Evolutionary conservation across 2,797 vertebrate species (phyloP).

Genomic region (Austrolebias charrua): DNA sequence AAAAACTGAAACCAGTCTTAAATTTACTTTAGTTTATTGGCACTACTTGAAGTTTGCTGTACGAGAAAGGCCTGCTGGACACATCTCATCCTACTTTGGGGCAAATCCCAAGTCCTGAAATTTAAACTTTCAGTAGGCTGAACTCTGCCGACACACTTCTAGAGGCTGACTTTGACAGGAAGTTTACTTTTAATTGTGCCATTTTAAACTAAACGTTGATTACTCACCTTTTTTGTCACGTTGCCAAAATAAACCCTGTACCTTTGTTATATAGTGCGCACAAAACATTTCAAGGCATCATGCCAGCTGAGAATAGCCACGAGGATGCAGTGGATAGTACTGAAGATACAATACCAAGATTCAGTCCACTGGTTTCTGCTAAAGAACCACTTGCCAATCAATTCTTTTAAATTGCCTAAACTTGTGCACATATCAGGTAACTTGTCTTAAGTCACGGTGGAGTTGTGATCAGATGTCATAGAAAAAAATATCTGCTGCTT

Average conservation of each 20-base stretch:
- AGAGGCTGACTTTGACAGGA: slow-evolving; percentile 7
- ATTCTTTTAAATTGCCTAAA: background rate
- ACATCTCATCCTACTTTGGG: background rate
- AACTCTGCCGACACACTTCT: background rate
- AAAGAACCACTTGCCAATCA: slow-evolving; percentile 43
- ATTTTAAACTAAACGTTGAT: slow-evolving; percentile 23
- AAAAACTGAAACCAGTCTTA: background rate
- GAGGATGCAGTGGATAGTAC: slow-evolving; percentile 34
- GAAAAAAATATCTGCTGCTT: slow-evolving; percentile 30
- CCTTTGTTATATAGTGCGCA: no score
- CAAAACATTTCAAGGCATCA: no score
- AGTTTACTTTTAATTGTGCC: slow-evolving; percentile 8
- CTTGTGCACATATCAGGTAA: background rate
- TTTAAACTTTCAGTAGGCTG: no score
- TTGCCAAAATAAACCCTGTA: slow-evolving; percentile 44
- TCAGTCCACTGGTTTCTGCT: background rate
- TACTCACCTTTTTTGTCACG: slow-evolving; percentile 25
- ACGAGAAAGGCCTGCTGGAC: background rate
- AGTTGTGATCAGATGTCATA: no score
- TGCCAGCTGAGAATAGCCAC: slow-evolving; percentile 16
- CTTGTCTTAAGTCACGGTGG: slow-evolving; percentile 7
- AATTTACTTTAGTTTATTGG: background rate
- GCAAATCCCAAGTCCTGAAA: background rate
- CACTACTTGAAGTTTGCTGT: background rate
- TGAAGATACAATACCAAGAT: slow-evolving; percentile 30